Evolutionary conservation across 2,113 vertebrate genomes (phyloP).

Genomic region (Sminthopsis crassicaudata): DNA sequence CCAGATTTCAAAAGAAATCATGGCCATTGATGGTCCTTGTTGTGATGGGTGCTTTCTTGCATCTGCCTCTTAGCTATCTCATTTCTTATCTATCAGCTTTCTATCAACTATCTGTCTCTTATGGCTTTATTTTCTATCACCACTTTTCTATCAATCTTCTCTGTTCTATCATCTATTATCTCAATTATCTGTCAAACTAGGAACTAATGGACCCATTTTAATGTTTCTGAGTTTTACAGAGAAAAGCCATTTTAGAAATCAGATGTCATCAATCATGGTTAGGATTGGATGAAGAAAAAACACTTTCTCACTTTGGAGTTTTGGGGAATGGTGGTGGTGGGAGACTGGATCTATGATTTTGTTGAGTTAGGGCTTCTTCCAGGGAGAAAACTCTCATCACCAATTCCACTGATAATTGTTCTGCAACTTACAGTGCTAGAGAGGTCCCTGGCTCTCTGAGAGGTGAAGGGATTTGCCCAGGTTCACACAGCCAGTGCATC

Average conservation of each 20-base stretch:
- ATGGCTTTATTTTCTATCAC: neutral
- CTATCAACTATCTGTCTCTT: too few species aligned
- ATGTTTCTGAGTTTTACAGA: neutral
- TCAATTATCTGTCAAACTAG: neutral
- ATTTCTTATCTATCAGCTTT: neutral
- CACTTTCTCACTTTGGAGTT: neutral
- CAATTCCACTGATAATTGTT: neutral
- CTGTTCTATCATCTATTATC: neutral
- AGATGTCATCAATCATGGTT: neutral
- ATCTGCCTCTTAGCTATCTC: neutral
- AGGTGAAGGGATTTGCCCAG: neutral
- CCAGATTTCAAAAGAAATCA: neutral
- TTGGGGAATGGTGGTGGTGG: neutral
- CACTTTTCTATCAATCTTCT: neutral
- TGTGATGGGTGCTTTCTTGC: neutral
- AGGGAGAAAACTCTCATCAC: neutral
- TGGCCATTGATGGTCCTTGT: neutral
- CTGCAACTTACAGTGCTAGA: neutral
- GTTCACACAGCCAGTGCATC: neutral
- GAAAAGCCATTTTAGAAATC: neutral
- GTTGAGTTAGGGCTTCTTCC: neutral
- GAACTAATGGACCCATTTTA: neutral
- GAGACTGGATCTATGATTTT: neutral
- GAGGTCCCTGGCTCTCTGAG: neutral
- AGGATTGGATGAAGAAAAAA: neutral